These are phyloP conservation scores for Stenodera caucasica DNA, from an alignment of 2,888 invertebrate species.

Conservation along the genomic window DNA sequence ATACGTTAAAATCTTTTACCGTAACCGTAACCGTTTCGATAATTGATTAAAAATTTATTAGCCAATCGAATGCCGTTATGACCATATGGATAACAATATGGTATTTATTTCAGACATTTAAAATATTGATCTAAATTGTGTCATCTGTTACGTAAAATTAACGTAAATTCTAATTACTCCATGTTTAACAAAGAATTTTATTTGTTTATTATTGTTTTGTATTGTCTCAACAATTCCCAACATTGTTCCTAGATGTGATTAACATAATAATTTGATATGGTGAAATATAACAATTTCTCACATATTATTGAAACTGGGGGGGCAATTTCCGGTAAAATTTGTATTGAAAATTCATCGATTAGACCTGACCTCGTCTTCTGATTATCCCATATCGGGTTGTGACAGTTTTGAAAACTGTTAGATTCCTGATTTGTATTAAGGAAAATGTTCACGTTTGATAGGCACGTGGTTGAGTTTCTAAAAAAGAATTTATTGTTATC, in stretches of 20 bases:
- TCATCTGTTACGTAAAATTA: neutral
- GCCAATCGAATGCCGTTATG: neutral
- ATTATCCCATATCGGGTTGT: neutral
- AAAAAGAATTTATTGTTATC: neutral
- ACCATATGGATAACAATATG: neutral
- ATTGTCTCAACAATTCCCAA: neutral
- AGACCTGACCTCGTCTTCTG: neutral
- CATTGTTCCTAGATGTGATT: neutral
- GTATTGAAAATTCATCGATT: neutral
- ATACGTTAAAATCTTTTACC: neutral
- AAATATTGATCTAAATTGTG: neutral
- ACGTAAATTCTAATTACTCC: no score
- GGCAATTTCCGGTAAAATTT: neutral
- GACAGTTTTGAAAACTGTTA: conserved; percentile 4
- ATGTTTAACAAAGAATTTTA: no score
- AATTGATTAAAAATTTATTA: conserved; percentile 8
- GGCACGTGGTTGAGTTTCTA: neutral
- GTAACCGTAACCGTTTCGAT: neutral
- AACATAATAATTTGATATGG: neutral
- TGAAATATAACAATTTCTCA: neutral
- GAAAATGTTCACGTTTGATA: neutral
- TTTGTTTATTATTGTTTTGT: no score
- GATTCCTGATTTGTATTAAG: neutral
- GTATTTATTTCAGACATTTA: neutral
- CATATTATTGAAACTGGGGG: neutral